Evolutionary conservation across 1,140 invertebrate species (phyloP), one percentile per base, ranked within the genome.

Genomic region (Heliconius congener): DNA sequence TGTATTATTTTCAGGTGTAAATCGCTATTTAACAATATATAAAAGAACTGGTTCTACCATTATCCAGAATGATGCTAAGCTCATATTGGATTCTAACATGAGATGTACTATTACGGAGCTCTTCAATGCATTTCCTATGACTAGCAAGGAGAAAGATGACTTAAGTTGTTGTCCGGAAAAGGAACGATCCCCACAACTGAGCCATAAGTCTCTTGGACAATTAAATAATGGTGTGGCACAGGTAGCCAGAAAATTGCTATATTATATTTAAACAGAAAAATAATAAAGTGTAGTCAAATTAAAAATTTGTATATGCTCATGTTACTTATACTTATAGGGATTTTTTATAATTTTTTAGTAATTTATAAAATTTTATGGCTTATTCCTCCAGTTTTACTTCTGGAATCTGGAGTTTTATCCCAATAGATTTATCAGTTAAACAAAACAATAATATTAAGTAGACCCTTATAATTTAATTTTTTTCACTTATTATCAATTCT

Each of bases 1-100:
- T 0, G 74, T 50, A 76, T 66, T 27, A 11, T 13, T 89, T 88
- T 8, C 85, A 97, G 96, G 96, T 66, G 95, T 95, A 0, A 96
- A 96, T 84, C 94, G 97, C 1, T 97, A 95, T 83, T 81, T 98
- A 74, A 97, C 97, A 37, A 96, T 98, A 19, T 97, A 96, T 81
- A 98, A 98, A 91, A 95, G 97, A 80, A 95, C 96, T 84, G 96
- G 96, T 2, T 97, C 96, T 2, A 96, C 96, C 2, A 96, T 97
- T 75, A 96, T 97, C 8, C 96, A 97, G 86, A 95, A 95, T 85
- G 96, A 97, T 93, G 96, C 97, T n/a, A 92, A 95, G 52, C 95
- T 97, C 60, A 95, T 96, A 74, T 87, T 98, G 66, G 95, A 96
- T 76, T 95, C 96, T 2, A 93, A 95, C 60, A 97, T 97, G 37